Conservation (phyloP, 2,113 vertebrate genomes). For the Camelus dromedarius region DNA sequence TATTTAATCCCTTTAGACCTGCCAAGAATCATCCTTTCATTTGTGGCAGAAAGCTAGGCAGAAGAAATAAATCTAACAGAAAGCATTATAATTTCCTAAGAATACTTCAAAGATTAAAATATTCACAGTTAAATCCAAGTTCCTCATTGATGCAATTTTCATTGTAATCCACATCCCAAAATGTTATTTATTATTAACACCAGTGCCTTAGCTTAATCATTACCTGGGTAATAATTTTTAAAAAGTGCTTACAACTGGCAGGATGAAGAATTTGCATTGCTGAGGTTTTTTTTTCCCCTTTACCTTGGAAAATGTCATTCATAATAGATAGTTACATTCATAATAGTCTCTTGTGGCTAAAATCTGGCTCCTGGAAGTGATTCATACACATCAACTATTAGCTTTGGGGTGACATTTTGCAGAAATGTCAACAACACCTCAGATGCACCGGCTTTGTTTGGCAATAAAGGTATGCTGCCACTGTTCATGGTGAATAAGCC, state of each 20-base stretch:
- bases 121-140: background rate
- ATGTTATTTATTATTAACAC: slow-evolving; percentile 32
- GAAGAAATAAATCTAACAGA: background rate
- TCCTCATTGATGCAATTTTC: background rate
- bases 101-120: slow-evolving; percentile 52
- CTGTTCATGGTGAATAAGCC: background rate
- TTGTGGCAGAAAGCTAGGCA: slow-evolving; percentile 32
- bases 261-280: background rate
- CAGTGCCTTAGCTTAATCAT: slow-evolving; percentile 28
- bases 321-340: slow-evolving; percentile 26
- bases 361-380: slow-evolving; percentile 64
- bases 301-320: slow-evolving; percentile 41
- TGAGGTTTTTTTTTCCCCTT: background rate
- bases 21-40: background rate
- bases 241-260: slow-evolving; percentile 43
- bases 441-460: slow-evolving; percentile 50
- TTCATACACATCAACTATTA: slow-evolving; percentile 61
- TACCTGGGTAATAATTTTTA: slow-evolving; percentile 46
- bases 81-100: background rate
- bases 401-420: slow-evolving; percentile 48
- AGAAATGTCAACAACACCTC: slow-evolving; percentile 29
- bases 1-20: background rate
- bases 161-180: background rate
- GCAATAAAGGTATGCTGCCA: background rate
- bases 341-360: slow-evolving; percentile 58